Conservation (phyloP, 1,140 invertebrate genomes). For the Polyergus mexicanus region DNA sequence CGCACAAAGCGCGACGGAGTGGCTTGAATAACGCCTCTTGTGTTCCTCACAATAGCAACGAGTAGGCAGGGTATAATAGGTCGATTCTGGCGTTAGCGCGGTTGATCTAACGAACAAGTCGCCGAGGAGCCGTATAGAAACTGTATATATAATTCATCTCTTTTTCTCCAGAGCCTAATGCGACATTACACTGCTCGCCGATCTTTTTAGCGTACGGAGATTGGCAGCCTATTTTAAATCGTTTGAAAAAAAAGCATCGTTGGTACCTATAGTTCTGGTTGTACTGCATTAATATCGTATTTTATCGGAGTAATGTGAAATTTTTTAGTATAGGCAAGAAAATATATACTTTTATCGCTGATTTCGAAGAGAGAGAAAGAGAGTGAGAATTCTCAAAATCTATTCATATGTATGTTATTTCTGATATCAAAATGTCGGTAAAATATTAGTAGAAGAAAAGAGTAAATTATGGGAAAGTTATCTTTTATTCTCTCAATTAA, state of each 20-base stretch:
- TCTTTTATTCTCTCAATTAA: constrained; percentile 32
- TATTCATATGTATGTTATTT: constrained; percentile 19
- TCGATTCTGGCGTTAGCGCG: constrained; percentile 69
- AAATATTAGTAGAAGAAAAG: constrained; percentile 6
- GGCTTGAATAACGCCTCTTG: constrained; percentile 52
- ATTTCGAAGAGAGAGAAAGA: constrained; percentile 10
- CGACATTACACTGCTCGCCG: constrained; percentile 28
- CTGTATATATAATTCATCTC: constrained; percentile 65
- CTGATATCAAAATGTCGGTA: constrained; percentile 6
- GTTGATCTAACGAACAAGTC: constrained; percentile 32
- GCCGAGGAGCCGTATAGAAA: constrained; percentile 26
- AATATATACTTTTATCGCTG: constrained; percentile 21
- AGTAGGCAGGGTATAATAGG: constrained; percentile 55
- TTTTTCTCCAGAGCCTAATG: constrained; percentile 37
- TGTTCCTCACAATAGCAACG: constrained; percentile 39
- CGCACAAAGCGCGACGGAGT: constrained; percentile 13
- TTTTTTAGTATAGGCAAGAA: constrained; percentile 30
- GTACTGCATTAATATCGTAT: constrained; percentile 58
- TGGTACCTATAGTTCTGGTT: constrained; percentile 64
- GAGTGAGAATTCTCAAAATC: constrained; percentile 6
- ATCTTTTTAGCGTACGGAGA: constrained; percentile 41
- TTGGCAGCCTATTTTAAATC: constrained; percentile 44
- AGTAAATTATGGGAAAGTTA: constrained; percentile 14
- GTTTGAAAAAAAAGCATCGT: constrained; percentile 44
- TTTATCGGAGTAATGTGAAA: constrained; percentile 50